A percentile compares a stretch with the other conserved stretches of the same genome.
Conservation (phyloP, 2,797 vertebrate genomes). For the Microctenopoma steveboyesi region DNA sequence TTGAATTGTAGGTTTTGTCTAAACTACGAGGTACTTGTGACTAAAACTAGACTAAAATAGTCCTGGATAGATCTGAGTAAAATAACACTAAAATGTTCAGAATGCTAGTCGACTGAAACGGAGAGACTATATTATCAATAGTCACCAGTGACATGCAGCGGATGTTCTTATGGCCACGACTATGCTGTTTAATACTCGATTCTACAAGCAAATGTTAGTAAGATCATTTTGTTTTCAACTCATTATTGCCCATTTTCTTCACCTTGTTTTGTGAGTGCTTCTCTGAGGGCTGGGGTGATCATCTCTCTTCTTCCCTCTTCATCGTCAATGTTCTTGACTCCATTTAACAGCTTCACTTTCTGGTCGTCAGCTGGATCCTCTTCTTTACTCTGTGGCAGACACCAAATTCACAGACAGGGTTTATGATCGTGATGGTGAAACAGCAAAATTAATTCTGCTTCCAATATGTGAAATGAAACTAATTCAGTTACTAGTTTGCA, state of each 20-base stretch:
- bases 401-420: conserved; percentile 8
- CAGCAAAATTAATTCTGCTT: neutral
- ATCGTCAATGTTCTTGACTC: conserved; percentile 66
- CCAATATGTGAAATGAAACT: neutral
- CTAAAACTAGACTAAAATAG: too few relatives aligned
- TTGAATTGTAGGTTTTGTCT: too few relatives aligned
- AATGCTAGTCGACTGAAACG: too few relatives aligned
- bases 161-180: conserved; percentile 41
- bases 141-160: conserved; percentile 41
- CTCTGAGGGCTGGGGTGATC: conserved; percentile 91
- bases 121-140: conserved; percentile 26
- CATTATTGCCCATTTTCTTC: conserved; percentile 16
- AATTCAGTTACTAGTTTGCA: neutral
- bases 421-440: neutral
- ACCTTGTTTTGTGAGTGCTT: conserved; percentile 96
- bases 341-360: conserved; percentile 67
- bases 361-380: conserved; percentile 60
- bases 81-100: too few relatives aligned
- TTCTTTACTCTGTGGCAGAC: conserved; percentile 62
- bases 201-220: neutral
- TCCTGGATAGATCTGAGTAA: too few relatives aligned
- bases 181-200: neutral
- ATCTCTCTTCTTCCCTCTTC: conserved; percentile 88
- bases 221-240: neutral
- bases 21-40: too few relatives aligned